Conservation (phyloP, 2,888 invertebrate species). For the Drosophila ezoana region DNA sequence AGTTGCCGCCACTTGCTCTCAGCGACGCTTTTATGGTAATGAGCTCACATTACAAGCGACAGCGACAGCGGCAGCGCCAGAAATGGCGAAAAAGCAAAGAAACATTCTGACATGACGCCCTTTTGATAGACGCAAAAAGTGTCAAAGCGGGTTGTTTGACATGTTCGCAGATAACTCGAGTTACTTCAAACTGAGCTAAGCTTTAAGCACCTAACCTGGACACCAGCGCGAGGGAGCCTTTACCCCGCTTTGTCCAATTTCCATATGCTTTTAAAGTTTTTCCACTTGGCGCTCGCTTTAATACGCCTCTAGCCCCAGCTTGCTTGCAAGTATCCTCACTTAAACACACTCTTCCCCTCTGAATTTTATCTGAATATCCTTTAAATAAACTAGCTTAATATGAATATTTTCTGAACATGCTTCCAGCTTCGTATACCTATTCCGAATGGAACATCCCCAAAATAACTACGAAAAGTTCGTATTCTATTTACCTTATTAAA, state of each 20-base stretch:
- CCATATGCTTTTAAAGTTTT: too few species aligned
- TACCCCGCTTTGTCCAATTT: neutral
- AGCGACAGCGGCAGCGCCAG: slow-evolving; percentile 40
- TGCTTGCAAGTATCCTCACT: too few species aligned
- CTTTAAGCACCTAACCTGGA: neutral
- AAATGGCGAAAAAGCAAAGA: slow-evolving; percentile 36
- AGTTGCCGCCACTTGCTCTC: slow-evolving; percentile 24
- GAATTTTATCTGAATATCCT: too few species aligned
- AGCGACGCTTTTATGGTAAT: slow-evolving; percentile 78
- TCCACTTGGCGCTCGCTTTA: too few species aligned
- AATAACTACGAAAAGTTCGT: too few species aligned
- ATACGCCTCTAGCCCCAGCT: too few species aligned
- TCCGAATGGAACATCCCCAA: too few species aligned
- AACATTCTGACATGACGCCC: slow-evolving; percentile 69
- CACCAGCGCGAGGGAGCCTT: neutral
- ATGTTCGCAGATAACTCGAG: slow-evolving; percentile 13
- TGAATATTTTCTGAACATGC: too few species aligned
- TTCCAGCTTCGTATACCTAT: too few species aligned
- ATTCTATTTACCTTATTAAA: neutral
- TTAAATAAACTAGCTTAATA: too few species aligned
- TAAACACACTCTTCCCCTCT: too few species aligned
- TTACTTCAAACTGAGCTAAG: neutral
- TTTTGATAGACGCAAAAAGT: slow-evolving; percentile 62
- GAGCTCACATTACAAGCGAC: slow-evolving; percentile 76
- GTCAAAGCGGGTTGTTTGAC: slow-evolving; percentile 39